A percentile compares a stretch with the other conserved stretches of the same genome.
phyloP scores from a whole-genome alignment of 1,140 invertebrate genomes.

The Drosophila bifasciata region DNA sequence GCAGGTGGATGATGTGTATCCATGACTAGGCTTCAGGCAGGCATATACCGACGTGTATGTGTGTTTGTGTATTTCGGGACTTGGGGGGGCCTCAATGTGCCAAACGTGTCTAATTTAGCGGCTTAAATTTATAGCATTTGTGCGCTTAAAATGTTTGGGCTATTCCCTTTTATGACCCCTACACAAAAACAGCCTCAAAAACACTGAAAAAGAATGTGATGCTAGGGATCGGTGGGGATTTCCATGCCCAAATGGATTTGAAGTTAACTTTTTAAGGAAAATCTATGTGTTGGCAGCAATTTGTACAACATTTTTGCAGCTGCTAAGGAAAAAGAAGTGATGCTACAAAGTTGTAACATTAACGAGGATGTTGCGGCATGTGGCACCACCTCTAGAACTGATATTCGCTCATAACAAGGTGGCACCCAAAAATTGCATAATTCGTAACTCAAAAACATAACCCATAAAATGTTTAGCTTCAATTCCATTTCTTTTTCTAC shows the following conservation, averaged over 20 bases:
- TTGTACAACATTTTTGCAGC: constrained; percentile 13
- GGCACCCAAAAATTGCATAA: too few species aligned
- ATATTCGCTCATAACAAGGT: too few species aligned
- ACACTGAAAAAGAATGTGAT: constrained; percentile 50
- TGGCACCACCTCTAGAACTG: too few species aligned
- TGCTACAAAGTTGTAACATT: neutral
- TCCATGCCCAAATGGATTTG: constrained; percentile 20
- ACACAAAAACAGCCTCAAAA: too few species aligned
- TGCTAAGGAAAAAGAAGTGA: neutral
- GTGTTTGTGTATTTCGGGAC: constrained; percentile 11
- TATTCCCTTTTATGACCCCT: constrained; percentile 66
- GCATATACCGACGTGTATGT: constrained; percentile 22
- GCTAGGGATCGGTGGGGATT: neutral
- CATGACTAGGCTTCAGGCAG: neutral
- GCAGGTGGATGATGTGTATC: too few species aligned
- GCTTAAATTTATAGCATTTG: constrained; percentile 76
- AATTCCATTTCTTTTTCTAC: too few species aligned
- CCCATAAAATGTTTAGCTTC: too few species aligned
- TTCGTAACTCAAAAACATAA: too few species aligned
- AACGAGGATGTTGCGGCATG: too few species aligned
- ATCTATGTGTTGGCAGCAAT: constrained; percentile 32
- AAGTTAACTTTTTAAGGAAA: constrained; percentile 34
- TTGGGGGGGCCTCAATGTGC: constrained; percentile 42
- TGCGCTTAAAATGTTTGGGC: constrained; percentile 73
- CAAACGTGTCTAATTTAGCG: constrained; percentile 76